Conservation (phyloP, 2,113 vertebrate species). For the Corvus cornix region DNA sequence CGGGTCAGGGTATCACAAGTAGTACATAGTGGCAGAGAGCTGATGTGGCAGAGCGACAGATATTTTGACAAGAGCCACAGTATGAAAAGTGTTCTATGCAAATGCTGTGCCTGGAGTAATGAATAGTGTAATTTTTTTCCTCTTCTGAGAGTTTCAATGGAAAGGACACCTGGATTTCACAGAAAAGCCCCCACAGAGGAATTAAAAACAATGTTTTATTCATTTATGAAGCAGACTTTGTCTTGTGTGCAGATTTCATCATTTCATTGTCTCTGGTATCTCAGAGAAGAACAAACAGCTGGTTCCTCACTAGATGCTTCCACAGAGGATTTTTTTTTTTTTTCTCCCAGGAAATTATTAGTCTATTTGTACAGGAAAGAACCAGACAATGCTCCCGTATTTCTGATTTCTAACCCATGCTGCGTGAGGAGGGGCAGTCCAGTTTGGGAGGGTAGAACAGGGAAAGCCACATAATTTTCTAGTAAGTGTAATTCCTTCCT, state of each 20-base stretch:
- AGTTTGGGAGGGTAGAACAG: not conserved
- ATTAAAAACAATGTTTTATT: constrained; percentile 53
- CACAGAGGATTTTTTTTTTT: not conserved
- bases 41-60: not conserved
- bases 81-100: constrained; percentile 19
- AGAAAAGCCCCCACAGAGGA: constrained; percentile 34
- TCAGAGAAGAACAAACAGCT: constrained; percentile 43
- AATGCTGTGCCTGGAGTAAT: constrained; percentile 45
- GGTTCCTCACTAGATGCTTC: constrained; percentile 4
- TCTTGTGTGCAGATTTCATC: constrained; percentile 41
- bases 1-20: not conserved
- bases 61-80: constrained; percentile 22
- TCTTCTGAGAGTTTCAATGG: constrained; percentile 47
- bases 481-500: not conserved
- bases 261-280: constrained; percentile 42
- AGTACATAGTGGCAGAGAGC: not conserved
- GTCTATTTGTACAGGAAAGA: not conserved
- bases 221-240: constrained; percentile 1
- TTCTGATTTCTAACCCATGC: not conserved
- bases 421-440: not conserved
- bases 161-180: constrained; percentile 57
- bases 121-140: constrained; percentile 41
- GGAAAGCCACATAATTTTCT: not conserved
- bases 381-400: not conserved
- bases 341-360: not conserved